A percentile compares a stretch with the other conserved stretches of the same genome.
Evolutionary conservation across 2,888 invertebrate species (phyloP).

Genomic region (Rhagium mordax): DNA sequence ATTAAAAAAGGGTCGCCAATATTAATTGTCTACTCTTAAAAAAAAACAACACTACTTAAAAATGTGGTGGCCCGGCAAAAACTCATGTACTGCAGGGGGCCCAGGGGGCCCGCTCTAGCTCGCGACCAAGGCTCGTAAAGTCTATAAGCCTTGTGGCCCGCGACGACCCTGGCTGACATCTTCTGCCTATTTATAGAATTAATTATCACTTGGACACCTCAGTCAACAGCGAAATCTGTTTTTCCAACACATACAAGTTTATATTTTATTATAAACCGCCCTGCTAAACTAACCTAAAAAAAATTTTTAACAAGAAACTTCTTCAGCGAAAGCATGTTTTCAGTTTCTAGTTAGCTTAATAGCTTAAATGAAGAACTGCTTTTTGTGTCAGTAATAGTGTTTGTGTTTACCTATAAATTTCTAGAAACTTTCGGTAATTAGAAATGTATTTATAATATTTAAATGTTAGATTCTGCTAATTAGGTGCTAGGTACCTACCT

Average conservation of each 20-base stretch:
- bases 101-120: no score
- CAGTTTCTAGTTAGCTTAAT: background rate
- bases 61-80: no score
- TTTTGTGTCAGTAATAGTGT: background rate
- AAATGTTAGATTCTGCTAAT: background rate
- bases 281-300: background rate
- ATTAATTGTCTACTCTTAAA: no score
- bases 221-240: background rate
- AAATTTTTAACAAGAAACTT: background rate
- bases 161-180: no score
- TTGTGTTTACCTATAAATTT: no score
- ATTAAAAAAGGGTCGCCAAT: no score
- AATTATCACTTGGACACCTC: background rate
- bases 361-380: no score
- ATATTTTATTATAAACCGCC: background rate
- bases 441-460: background rate
- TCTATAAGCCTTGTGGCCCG: no score
- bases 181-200: no score
- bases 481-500: background rate
- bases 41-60: no score
- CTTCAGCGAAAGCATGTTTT: background rate
- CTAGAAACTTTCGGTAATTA: background rate
- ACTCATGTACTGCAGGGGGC: no score
- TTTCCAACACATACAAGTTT: background rate
- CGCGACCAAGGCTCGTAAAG: no score